Evolutionary conservation across 2,888 invertebrate species (phyloP), one percentile per base, ranked within the genome.

Genomic region (Heliothis peltigera): DNA sequence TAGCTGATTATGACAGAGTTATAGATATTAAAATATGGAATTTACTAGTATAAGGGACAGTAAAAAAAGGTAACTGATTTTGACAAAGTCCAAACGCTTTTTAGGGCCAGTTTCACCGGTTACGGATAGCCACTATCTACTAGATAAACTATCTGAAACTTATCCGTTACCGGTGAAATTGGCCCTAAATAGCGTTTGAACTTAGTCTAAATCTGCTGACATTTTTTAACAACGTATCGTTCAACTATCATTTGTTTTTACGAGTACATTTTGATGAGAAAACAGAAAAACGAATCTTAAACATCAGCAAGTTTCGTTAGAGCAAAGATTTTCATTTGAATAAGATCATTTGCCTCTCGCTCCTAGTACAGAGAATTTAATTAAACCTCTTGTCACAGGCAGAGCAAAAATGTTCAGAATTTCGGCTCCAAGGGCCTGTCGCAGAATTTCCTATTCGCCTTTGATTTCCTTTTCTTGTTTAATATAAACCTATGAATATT

Each of bases 271-370:
- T 42, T 17, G 7, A 42, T 3, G 7, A 8, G 42, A 17, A 42
- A 17, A 17, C 17, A 42, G 12, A n/a, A 32, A 19, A 19, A 8
- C 19, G 8, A 12, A 12, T 43, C 15, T 10, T 5, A 21, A n/a
- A n/a, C 39, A 52, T 68, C 17, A 47, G 17, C 61, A 48, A 35
- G 19, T 61, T 43, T 25, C 47, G 3, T 19, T 22, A 18, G 54
- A 21, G 59, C 51, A 56, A 52, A 46, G 64, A 86, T 85, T 87
- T 78, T 72, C 80, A 86, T 87, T 84, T 83, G 79, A 84, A 84
- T 84, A 75, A 81, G 81, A 70, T 70, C 73, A 75, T 74, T 71
- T 32, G 54, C 35, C 17, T 7, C 25, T 32, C 18, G 47, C 32
- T 21, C 10, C 19, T 12, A 15, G 35, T 49, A 47, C 48, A 64